Evolutionary conservation across 2,888 invertebrate species (phyloP).

Genomic region (Ochropacha duplaris): DNA sequence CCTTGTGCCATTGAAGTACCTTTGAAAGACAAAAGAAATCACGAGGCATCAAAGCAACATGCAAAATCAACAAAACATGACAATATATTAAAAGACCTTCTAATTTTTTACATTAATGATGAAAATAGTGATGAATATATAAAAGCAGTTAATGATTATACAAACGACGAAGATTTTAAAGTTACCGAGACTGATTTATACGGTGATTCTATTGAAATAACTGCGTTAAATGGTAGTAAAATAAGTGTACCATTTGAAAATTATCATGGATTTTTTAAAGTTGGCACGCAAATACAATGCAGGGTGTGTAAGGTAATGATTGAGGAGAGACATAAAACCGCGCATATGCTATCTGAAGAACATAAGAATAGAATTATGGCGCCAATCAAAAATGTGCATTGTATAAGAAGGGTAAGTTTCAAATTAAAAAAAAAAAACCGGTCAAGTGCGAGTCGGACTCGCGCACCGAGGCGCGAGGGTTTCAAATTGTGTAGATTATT

Average conservation of each 20-base stretch:
- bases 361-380: constrained; percentile 23
- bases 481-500: too few species aligned
- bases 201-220: constrained; percentile 15
- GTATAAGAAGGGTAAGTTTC: constrained; percentile 26
- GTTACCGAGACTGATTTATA: not conserved
- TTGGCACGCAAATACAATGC: not conserved
- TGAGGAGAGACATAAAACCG: constrained; percentile 3
- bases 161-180: not conserved
- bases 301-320: not conserved
- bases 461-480: too few species aligned
- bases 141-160: not conserved
- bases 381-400: constrained; percentile 26
- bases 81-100: constrained; percentile 25
- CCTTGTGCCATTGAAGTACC: constrained; percentile 26
- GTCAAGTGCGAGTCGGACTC: too few species aligned
- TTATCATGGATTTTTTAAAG: constrained; percentile 22
- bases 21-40: constrained; percentile 19
- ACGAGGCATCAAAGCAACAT: constrained; percentile 29
- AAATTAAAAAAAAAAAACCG: too few species aligned
- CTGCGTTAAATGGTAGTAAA: constrained; percentile 20
- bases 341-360: constrained; percentile 17
- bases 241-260: constrained; percentile 20
- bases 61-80: constrained; percentile 26
- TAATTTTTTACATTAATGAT: constrained; percentile 3
- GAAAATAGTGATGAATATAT: not conserved